Base-by-base conservation (phyloP, 1,140 invertebrate species). In the Zaprionus camerounensis region DNA sequence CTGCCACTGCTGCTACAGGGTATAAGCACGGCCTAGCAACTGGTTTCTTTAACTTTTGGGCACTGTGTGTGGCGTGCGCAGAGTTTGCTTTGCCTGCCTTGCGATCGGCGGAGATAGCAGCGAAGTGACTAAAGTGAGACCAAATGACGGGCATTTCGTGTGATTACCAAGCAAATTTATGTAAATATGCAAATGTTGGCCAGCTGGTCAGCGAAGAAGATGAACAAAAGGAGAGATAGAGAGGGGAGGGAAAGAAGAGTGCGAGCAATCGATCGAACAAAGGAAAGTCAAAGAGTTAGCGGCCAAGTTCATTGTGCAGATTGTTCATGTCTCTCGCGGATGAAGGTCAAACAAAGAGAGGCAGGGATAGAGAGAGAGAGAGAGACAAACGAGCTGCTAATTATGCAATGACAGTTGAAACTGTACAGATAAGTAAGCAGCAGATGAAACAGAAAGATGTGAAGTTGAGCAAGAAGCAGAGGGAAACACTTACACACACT, bases 291-390 rank as follows among this genome's bases (percentile, higher is more conserved):
- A 58, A 61, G 38, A 62, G 58, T 87, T 78, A 66, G 67, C 57
- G 84, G 77, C 67, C 84, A 88, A 90, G 85, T 84, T 88, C 85
- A 87, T 83, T 88, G 83, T 87, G 65, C 67, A 68, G 44, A 61
- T 69, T 66, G 24, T 15, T 20, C 53, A 28, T 36, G 41, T 41
- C 38, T 41, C 38, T 41, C n/a, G 38, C 28, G 46, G 31, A 78
- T 72, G 81, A 87, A 88, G 84, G 85, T 87, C 84, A 84, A 53
- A 17, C n/a, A 7, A 2, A 44, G 5, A 44, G n/a, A 44, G n/a
- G 2, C 44, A 38, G 12, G 13, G 11, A 7, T 34, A 36, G 12
- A 51, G 20, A 11, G 49, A 26, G 7, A 9, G n/a, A 17, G 46
- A 49, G 46, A n/a, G 15, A 41, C 17, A 17, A 49, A 49, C 4